Base-by-base conservation (phyloP, 1,140 invertebrate genomes). In the Caligus rogercresseyi region DNA sequence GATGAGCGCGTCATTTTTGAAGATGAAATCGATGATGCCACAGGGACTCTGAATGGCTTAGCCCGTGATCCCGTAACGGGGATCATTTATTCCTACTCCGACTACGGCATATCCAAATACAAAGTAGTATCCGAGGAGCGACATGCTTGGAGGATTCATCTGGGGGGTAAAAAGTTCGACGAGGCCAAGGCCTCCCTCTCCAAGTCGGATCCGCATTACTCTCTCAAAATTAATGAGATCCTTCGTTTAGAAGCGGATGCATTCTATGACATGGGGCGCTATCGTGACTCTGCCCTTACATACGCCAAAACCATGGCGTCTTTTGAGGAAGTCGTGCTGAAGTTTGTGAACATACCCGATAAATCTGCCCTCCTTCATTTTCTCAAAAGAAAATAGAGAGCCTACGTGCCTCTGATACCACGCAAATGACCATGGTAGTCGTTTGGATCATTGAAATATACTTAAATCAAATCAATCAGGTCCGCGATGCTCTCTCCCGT, bases 361-460 rank as follows among this genome's bases (percentile, higher is more conserved):
- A 83, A 87, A 61, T 80, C 86, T 69, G 86, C 91, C 0, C 74
- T 98, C 24, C 88, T 90, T 74, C 81, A 82, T 16, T 95, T 89
- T 71, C 74, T 97, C 7, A 77, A 31, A 84, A 83, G 69, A 73
- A 72, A 64, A 58, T 73, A 15, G 65, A 69, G 25, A 54, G 65
- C 54, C 61, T 74, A 4, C 65, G 68, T 62, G 55, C 62, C 13
- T 65, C 59, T 61, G 68, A 70, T 55, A 67, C 66, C 68, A 88
- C 86, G 0, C 83, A 94, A 73, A 83, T 87, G 52, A 91, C 89
- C 0, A 88, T 94, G 80, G 78, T 96, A 23, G 84, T 93, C 0
- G 80, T 93, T 26, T 97, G 92, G 91, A 78, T 96, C 54, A 80
- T 91, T 3, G 92, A 98, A 72, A 74, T 97, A 19, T 93, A 85